These are phyloP conservation scores for Sebastes cheni DNA, from an alignment of 2,797 vertebrate genomes.

Conservation along the genomic window DNA sequence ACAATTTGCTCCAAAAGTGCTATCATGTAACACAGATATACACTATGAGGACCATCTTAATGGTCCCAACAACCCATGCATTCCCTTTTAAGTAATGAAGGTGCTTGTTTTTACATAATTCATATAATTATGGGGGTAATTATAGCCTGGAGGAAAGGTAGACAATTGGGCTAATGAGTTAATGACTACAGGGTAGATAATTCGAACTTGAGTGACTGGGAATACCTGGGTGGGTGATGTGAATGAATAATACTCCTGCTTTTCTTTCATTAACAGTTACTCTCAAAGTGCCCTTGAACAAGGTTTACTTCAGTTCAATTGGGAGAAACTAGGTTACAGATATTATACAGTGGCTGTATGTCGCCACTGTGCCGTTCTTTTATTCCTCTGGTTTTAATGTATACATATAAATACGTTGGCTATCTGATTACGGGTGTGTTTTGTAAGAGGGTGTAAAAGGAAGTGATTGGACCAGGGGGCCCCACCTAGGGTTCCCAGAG, in stretches of 20 bases:
- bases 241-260: neutral
- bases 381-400: too few relatives aligned
- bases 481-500: neutral
- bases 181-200: neutral
- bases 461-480: neutral
- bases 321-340: neutral
- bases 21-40: neutral
- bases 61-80: neutral
- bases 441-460: neutral
- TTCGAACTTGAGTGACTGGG: neutral
- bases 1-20: neutral
- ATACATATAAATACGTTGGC: neutral
- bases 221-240: neutral
- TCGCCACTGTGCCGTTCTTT: too few relatives aligned
- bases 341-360: neutral
- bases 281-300: neutral
- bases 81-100: neutral
- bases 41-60: neutral
- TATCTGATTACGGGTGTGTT: neutral
- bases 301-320: neutral
- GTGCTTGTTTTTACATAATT: neutral
- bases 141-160: conserved; percentile 13
- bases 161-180: conserved; percentile 8
- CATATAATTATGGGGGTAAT: neutral
- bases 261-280: neutral